Evolutionary conservation across 2,113 vertebrate genomes (phyloP), one percentile per base, ranked within the genome.

Genomic region (Symphodus melops): DNA sequence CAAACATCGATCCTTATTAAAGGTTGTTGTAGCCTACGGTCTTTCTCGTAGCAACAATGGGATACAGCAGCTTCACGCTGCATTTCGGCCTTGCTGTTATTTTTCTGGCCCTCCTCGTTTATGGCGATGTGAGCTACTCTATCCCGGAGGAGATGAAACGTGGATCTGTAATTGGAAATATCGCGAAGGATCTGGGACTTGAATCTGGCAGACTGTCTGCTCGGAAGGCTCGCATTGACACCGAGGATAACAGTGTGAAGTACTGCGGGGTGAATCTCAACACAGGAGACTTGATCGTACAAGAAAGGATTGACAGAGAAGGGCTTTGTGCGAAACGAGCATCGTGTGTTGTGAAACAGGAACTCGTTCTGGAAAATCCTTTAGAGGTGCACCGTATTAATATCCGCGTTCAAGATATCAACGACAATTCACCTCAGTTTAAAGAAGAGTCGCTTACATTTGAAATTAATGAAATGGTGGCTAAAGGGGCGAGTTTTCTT

Each of bases 241-340:
- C 69, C 20, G 88, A 89, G 17, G 77, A 61, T n/a, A 79, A 25
- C 10, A 25, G 25, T 25, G 25, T 25, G 54, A 63, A 75, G 0
- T 91, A 86, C 60, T 88, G 82, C 11, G 88, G 57, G 0, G 89
- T 96, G 54, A 89, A 91, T 75, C 36, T 86, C 1, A 79, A 87
- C 9, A 93, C 53, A 25, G 95, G 95, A 5, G 89, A 95, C 70
- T 68, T 96, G 33, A 75, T 89, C 8, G 89, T 95, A 23, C 70
- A 77, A 12, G 82, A 93, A 9, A 91, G 92, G 65, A 93, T 96
- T 28, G 95, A 96, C 85, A 75, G 95, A 77, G 95, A 96, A 77
- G 87, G 88, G 84, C 75, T 93, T 0, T 96, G 95, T 59, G 91
- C 90, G 17, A 81, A 84, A 51, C 89, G 60, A 53, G 25, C 76